Base-by-base conservation (phyloP, 2,888 invertebrate species). In the Microctonus brassicae region DNA sequence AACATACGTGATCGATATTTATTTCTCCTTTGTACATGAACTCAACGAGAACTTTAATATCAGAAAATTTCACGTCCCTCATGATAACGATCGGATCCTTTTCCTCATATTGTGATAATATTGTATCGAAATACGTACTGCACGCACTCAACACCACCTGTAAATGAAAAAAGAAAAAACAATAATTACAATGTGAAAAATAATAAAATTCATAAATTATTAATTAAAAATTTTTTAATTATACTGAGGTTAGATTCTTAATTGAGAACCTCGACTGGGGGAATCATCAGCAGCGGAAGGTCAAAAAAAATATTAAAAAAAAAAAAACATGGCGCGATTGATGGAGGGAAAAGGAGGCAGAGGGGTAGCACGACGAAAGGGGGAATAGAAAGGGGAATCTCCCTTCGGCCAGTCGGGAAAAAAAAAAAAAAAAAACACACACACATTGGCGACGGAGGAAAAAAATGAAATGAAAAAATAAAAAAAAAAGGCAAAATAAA, bases 1-100 rank as follows among this genome's bases (percentile, higher is more conserved):
- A 78, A 92, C 94, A 93, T 88, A 96, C 96, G 89, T 96, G 96
- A 84, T 96, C 95, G 72, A 97, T 96, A 89, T 96, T 96, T 88
- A 97, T 97, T 90, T 97, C 97, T 76, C 97, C 97, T 83, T 95
- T 95, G 88, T 97, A 97, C 97, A 97, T 97, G 87, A 97, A 97
- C 88, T 96, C 95, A 69, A 97, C 94, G 77, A 97, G 91, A 75
- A 96, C 95, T 88, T 94, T 94, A 81, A 97, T 92, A 88, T 97
- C 97, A 77, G 94, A 93, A 84, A 95, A 97, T 86, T 95, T 94
- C 75, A 97, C 95, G 88, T 97, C 97, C 89, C 96, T 96, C 85
- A 97, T 93, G 79, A 95, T 94, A 77, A 95, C 92, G 80, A 95
- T 94, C 64, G 94, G 94, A 88, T 94, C 94, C 79, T 93, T 93